phyloP scores from a whole-genome alignment of 2,113 vertebrate genomes.

The Psittacula cyanocephala region DNA sequence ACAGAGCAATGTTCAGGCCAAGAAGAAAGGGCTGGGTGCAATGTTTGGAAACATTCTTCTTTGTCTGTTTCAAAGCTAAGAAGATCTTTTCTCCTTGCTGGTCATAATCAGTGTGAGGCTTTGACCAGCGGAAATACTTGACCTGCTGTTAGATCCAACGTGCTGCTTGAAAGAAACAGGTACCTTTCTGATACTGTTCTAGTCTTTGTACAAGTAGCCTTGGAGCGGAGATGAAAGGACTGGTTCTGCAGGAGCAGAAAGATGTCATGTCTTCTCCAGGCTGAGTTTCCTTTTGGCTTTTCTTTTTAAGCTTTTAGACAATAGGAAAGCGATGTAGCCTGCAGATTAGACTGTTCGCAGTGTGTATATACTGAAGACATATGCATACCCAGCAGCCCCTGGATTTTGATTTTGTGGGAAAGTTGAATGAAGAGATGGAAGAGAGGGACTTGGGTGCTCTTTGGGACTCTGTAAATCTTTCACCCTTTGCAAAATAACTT shows the following conservation, averaged over 20 bases:
- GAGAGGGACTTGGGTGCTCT: background rate
- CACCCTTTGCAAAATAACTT: background rate
- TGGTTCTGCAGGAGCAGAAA: background rate
- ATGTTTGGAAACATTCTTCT: background rate
- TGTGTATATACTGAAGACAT: background rate
- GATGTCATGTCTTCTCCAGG: background rate
- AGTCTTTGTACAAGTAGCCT: background rate
- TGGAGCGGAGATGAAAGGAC: background rate
- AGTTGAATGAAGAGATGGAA: background rate
- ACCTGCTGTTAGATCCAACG: background rate
- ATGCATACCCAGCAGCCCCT: background rate
- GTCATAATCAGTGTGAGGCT: background rate
- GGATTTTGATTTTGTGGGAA: background rate
- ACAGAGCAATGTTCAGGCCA: background rate
- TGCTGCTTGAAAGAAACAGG: background rate
- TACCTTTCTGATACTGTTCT: background rate
- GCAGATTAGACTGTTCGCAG: background rate
- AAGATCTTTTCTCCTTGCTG: background rate
- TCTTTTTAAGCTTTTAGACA: background rate
- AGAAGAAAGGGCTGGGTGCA: background rate
- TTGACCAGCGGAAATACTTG: background rate
- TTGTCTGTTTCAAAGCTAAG: background rate
- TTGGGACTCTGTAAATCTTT: background rate
- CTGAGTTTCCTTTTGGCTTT: background rate
- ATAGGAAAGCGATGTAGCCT: background rate